Conservation (phyloP, 2,113 vertebrate species). For the Campylomormyrus numenius region DNA sequence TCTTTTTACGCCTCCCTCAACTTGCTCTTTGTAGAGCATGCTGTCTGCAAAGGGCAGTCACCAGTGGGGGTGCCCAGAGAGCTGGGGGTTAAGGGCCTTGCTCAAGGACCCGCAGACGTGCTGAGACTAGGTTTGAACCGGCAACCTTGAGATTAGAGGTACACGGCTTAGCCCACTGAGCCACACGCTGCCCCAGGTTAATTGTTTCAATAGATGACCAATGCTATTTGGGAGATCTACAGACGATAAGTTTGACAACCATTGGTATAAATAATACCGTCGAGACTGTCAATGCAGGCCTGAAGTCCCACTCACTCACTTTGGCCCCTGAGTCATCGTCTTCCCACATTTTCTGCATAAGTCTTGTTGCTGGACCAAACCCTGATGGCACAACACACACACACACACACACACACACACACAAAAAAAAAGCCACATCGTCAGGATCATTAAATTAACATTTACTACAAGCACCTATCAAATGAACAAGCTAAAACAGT, state of each 20-base stretch:
- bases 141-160: no score
- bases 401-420: background rate
- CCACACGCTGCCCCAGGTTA: no score
- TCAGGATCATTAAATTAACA: background rate
- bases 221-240: background rate
- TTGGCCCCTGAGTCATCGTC: constrained; percentile 46
- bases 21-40: no score
- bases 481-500: background rate
- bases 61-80: no score
- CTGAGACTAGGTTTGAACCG: no score
- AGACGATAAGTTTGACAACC: background rate
- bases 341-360: constrained; percentile 57
- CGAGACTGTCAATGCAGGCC: background rate
- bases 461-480: background rate
- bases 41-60: no score
- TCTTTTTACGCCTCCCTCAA: no score
- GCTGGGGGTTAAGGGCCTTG: no score
- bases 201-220: background rate
- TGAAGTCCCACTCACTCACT: constrained; percentile 37
- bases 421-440: constrained; percentile 17
- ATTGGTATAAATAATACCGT: background rate
- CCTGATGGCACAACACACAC: constrained; percentile 42
- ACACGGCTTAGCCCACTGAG: no score
- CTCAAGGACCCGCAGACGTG: no score
- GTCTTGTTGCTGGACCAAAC: constrained; percentile 39